phyloP scores from a whole-genome alignment of 2,797 vertebrate species.

The Acomys russatus region DNA sequence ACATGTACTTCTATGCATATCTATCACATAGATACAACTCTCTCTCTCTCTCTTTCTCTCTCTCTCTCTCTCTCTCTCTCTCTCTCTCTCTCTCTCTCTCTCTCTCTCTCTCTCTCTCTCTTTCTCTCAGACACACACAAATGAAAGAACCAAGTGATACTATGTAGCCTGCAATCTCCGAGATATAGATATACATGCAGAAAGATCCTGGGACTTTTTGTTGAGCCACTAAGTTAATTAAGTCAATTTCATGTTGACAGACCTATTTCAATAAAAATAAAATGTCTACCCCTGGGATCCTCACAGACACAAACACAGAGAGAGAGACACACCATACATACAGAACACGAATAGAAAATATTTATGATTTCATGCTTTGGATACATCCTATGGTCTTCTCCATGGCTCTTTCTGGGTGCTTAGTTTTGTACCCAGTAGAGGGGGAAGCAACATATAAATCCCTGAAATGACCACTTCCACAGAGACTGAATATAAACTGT shows the following conservation, averaged over 20 bases:
- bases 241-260: no score
- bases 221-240: no score
- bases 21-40: not conserved
- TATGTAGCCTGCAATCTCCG: not conserved
- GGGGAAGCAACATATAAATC: not conserved
- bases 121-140: not conserved
- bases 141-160: not conserved
- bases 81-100: no score
- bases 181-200: not conserved
- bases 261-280: no score
- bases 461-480: not conserved
- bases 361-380: not conserved
- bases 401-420: not conserved
- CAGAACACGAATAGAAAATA: not conserved
- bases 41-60: no score
- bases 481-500: not conserved
- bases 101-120: no score
- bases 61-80: no score
- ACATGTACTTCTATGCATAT: no score
- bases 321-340: not conserved
- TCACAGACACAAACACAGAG: not conserved
- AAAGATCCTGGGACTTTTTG: no score
- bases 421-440: fast-evolving
- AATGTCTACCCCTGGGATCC: no score
- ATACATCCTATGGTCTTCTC: not conserved